These are phyloP conservation scores for Coptodon bakossiorum DNA, from an alignment of 2,113 vertebrate species.

Conservation along the genomic window DNA sequence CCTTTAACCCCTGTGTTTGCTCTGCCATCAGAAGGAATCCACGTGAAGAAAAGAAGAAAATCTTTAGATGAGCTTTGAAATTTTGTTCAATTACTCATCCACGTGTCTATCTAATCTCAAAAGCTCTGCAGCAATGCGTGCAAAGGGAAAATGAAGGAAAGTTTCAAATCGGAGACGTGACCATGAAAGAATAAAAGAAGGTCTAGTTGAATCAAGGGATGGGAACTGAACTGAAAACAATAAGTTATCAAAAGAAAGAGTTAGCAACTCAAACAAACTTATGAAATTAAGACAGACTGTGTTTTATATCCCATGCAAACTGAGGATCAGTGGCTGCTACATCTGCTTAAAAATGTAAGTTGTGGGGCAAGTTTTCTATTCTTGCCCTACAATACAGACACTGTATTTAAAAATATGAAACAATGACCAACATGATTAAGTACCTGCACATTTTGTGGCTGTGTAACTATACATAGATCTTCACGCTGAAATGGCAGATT, in stretches of 20 bases:
- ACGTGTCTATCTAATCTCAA: background rate
- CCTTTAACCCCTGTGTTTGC: conserved; percentile 11
- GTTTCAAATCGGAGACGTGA: background rate
- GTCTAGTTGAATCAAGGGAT: background rate
- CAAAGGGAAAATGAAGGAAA: background rate
- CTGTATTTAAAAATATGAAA: background rate
- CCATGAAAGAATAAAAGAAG: background rate
- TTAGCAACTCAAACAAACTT: background rate
- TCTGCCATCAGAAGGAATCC: background rate
- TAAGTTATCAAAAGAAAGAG: background rate
- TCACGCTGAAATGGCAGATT: background rate
- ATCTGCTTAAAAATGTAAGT: background rate
- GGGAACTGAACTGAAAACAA: background rate
- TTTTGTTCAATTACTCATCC: background rate
- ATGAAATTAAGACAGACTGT: background rate
- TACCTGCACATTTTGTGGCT: fast-evolving
- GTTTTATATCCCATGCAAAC: background rate
- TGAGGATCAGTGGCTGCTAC: background rate
- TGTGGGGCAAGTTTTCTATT: background rate
- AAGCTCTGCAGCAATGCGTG: background rate
- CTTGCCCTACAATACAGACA: fast-evolving
- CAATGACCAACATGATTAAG: background rate
- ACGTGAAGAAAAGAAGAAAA: background rate
- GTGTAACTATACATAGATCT: background rate
- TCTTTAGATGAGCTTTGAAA: background rate